These are phyloP conservation scores for Lethenteron camtschaticum DNA, from an alignment of 2,113 vertebrate genomes.

Conservation along the genomic window DNA sequence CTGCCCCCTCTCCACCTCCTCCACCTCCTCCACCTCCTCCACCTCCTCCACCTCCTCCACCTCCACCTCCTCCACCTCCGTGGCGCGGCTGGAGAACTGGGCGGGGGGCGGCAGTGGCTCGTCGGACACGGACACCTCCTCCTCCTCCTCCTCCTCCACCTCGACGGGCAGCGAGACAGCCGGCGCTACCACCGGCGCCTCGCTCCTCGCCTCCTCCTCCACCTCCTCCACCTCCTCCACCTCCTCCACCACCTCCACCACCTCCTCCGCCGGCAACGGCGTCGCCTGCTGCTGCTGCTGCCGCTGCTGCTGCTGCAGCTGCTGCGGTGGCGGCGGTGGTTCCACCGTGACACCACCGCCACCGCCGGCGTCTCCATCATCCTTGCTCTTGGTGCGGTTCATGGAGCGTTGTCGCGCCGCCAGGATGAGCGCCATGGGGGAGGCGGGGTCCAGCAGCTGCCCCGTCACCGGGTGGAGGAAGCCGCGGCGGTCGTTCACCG, in stretches of 20 bases:
- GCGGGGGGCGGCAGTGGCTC: conserved; percentile 44
- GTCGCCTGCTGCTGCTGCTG: too few relatives aligned
- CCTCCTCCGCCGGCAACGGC: conserved; percentile 28
- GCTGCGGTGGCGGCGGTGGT: conserved; percentile 12
- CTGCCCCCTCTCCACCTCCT: too few relatives aligned
- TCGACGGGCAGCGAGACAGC: too few relatives aligned
- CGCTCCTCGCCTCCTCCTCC: too few relatives aligned
- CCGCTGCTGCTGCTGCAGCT: conserved; percentile 19
- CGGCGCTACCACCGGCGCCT: too few relatives aligned
- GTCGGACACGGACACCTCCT: conserved; percentile 23
- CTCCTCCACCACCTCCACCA: conserved; percentile 33
- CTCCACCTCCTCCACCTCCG: too few relatives aligned
- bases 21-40: too few relatives aligned
- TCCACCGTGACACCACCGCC: conserved; percentile 48
- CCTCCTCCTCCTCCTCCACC: conserved; percentile 20
- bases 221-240: too few relatives aligned
- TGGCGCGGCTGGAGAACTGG: conserved; percentile 30
- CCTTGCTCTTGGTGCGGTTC: conserved; percentile 27
- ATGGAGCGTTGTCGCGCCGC: conserved; percentile 84
- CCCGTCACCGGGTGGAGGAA: conserved; percentile 95
- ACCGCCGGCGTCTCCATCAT: conserved; percentile 16
- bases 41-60: too few relatives aligned
- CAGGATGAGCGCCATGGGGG: conserved; percentile 88
- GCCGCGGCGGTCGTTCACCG: conserved; percentile 71
- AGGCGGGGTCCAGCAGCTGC: conserved; percentile 84